Conservation (phyloP, 1,140 invertebrate species). For the Colletes gigas region DNA sequence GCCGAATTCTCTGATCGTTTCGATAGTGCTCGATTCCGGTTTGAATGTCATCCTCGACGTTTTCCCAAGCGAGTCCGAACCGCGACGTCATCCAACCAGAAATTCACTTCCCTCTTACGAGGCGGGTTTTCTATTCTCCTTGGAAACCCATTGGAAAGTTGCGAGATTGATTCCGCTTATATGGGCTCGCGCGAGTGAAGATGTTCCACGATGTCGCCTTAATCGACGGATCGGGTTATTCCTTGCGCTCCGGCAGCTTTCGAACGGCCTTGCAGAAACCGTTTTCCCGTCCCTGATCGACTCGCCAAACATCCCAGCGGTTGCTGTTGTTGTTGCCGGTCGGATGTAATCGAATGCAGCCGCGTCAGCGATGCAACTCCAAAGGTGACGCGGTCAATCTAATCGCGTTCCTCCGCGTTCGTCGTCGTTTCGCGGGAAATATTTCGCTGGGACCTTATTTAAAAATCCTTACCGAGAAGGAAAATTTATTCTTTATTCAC, state of each 20-base stretch:
- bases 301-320: conserved; percentile 29
- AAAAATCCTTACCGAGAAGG: too few species aligned
- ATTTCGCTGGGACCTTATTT: neutral
- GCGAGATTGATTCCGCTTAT: conserved; percentile 40
- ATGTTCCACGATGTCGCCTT: conserved; percentile 30
- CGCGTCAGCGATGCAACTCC: neutral
- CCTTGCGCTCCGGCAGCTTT: conserved; percentile 32
- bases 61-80: neutral
- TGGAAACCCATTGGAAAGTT: conserved; percentile 63
- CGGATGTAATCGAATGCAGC: neutral
- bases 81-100: conserved; percentile 10
- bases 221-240: conserved; percentile 40
- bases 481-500: too few species aligned
- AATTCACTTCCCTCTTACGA: conserved; percentile 62
- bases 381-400: conserved; percentile 31
- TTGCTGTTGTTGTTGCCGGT: neutral
- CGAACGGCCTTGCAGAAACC: conserved; percentile 51
- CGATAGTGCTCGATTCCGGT: too few species aligned
- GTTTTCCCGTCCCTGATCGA: conserved; percentile 32
- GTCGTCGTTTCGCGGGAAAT: conserved; percentile 6
- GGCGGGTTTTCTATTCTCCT: conserved; percentile 60
- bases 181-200: conserved; percentile 37
- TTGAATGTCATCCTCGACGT: neutral
- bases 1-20: too few species aligned
- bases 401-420: conserved; percentile 23